A percentile compares a stretch with the other conserved stretches of the same genome.
These are phyloP conservation scores for Rhineura floridana DNA, from an alignment of 2,113 vertebrate species.

Conservation along the genomic window DNA sequence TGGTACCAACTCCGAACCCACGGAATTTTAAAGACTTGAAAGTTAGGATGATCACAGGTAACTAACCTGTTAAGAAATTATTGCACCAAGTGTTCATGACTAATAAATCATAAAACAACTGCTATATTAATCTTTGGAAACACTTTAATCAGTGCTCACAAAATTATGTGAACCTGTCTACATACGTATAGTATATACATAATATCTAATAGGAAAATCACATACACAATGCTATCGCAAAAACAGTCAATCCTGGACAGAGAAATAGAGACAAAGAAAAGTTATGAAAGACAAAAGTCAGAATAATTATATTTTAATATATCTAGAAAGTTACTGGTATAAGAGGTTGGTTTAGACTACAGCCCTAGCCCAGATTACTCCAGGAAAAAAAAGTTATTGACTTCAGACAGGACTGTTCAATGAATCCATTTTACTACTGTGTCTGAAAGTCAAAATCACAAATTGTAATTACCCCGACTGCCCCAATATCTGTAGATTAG, in stretches of 20 bases:
- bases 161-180: not conserved
- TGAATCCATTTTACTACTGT: not conserved
- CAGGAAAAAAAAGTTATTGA: not conserved
- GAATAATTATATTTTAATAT: not conserved
- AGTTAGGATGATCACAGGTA: not conserved
- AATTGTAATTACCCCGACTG: not conserved
- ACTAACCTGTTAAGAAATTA: not conserved
- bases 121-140: not conserved
- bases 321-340: not conserved
- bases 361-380: not conserved
- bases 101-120: conserved; percentile 7
- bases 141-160: not conserved
- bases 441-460: not conserved
- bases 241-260: not conserved
- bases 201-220: not conserved
- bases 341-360: not conserved
- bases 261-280: not conserved
- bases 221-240: not conserved
- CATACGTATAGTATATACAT: not conserved
- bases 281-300: not conserved
- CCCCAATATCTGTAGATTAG: not conserved
- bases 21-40: not conserved
- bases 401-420: not conserved
- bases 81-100: not conserved
- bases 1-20: not conserved